Evolutionary conservation across 2,888 invertebrate genomes (phyloP).

Genomic region (Xanthia togata): DNA sequence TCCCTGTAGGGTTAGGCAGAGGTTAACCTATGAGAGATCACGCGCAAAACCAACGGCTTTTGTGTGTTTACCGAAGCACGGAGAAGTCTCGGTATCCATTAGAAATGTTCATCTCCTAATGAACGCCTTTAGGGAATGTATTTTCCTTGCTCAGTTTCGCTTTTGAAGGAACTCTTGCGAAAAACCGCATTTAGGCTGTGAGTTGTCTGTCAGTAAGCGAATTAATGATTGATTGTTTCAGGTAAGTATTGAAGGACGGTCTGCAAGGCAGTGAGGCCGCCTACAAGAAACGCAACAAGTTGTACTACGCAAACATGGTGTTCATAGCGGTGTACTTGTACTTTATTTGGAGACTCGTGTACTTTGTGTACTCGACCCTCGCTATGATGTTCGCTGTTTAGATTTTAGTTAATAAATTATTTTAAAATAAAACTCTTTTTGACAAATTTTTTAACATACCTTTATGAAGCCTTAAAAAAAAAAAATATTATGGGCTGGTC

Average conservation of each 20-base stretch:
- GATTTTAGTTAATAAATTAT: constrained; percentile 10
- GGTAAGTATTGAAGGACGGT: constrained; percentile 32
- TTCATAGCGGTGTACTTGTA: constrained; percentile 28
- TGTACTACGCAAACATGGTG: constrained; percentile 33
- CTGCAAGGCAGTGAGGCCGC: constrained; percentile 10
- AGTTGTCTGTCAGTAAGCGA: no score
- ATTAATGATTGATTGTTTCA: neutral
- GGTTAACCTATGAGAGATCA: neutral
- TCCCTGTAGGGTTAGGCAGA: no score
- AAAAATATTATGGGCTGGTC: no score
- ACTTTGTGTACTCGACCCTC: neutral
- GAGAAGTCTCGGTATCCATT: neutral
- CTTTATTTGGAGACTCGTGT: constrained; percentile 28
- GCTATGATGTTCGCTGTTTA: constrained; percentile 15
- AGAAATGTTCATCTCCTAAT: no score
- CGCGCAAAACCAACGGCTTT: neutral
- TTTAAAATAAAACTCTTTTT: no score
- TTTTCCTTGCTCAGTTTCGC: no score
- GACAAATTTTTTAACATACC: no score
- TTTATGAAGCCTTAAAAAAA: no score
- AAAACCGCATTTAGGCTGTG: no score
- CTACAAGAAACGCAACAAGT: constrained; percentile 1
- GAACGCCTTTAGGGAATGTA: no score
- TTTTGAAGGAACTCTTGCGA: neutral
- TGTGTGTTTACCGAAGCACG: neutral